Evolutionary conservation across 1,140 invertebrate genomes (phyloP).

Genomic region (Thereuonema tuberculata): DNA sequence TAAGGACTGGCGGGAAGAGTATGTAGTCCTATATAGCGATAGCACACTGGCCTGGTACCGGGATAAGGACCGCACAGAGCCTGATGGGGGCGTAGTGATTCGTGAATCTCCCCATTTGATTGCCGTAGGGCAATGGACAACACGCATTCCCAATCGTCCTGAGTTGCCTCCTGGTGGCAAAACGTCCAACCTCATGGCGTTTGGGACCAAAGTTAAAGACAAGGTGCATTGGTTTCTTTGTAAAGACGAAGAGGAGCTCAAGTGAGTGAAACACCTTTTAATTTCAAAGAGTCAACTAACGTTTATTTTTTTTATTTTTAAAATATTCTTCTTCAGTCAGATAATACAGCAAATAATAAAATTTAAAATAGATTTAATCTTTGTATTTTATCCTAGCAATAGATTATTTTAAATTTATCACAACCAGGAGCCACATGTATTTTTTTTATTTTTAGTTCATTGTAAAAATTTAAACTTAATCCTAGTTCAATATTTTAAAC

Average conservation of each 20-base stretch:
- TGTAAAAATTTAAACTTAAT: too few species aligned
- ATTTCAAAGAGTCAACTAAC: not conserved
- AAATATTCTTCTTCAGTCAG: too few species aligned
- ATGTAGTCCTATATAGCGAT: conserved; percentile 63
- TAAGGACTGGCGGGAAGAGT: conserved; percentile 62
- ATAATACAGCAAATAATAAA: too few species aligned
- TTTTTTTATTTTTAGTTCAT: too few species aligned
- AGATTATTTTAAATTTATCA: too few species aligned
- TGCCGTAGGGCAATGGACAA: conserved; percentile 58
- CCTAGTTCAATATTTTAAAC: too few species aligned
- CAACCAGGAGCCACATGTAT: too few species aligned
- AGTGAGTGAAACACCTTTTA: conserved; percentile 36
- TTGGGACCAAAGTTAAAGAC: conserved; percentile 44
- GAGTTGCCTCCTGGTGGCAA: conserved; percentile 47
- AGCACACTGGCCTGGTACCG: conserved; percentile 63
- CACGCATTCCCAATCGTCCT: conserved; percentile 50
- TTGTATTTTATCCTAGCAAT: too few species aligned
- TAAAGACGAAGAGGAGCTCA: conserved; percentile 49
- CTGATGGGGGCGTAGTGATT: conserved; percentile 41
- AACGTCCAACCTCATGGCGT: conserved; percentile 51
- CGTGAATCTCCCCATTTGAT: conserved; percentile 60
- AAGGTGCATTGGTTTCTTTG: conserved; percentile 47
- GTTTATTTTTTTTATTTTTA: too few species aligned
- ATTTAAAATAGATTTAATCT: too few species aligned
- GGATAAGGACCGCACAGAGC: conserved; percentile 38